Evolutionary conservation across 2,113 vertebrate species (phyloP).

Genomic region (Elephantulus edwardii): DNA sequence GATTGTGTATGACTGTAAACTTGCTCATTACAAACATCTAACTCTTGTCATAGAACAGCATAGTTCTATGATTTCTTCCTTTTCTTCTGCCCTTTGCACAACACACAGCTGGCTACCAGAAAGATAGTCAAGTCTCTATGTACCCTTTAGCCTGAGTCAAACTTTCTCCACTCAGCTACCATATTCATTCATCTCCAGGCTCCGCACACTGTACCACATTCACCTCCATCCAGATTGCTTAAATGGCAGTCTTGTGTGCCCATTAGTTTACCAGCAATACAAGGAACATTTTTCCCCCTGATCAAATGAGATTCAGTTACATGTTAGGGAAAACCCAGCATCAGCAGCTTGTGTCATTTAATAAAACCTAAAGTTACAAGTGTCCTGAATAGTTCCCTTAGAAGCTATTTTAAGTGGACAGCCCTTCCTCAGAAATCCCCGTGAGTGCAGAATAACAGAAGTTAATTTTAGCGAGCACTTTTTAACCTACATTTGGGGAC

Average conservation of each 20-base stretch:
- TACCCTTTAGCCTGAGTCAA: background rate
- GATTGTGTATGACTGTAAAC: background rate
- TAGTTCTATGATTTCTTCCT: background rate
- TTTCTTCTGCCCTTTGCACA: constrained; percentile 1
- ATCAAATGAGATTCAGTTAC: constrained; percentile 64
- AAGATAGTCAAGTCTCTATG: background rate
- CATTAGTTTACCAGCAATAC: constrained; percentile 8
- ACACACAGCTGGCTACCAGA: background rate
- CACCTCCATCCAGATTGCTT: background rate
- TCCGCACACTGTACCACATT: background rate
- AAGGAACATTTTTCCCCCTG: background rate
- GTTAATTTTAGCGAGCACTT: constrained; percentile 76
- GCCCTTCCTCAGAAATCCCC: constrained; percentile 55
- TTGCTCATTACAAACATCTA: too few relatives aligned
- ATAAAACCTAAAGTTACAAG: constrained; percentile 75
- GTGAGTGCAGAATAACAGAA: constrained; percentile 69
- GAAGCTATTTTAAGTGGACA: constrained; percentile 73
- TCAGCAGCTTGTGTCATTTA: constrained; percentile 63
- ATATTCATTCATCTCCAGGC: background rate
- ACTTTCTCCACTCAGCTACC: background rate
- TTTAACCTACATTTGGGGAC: constrained; percentile 77
- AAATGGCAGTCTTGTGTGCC: background rate
- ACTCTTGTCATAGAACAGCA: background rate
- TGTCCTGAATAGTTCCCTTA: constrained; percentile 71
- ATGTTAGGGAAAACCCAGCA: constrained; percentile 59